A percentile compares a stretch with the other conserved stretches of the same genome.
Evolutionary conservation across 2,888 invertebrate species (phyloP).

Genomic region (Trichopria drosophilae): DNA sequence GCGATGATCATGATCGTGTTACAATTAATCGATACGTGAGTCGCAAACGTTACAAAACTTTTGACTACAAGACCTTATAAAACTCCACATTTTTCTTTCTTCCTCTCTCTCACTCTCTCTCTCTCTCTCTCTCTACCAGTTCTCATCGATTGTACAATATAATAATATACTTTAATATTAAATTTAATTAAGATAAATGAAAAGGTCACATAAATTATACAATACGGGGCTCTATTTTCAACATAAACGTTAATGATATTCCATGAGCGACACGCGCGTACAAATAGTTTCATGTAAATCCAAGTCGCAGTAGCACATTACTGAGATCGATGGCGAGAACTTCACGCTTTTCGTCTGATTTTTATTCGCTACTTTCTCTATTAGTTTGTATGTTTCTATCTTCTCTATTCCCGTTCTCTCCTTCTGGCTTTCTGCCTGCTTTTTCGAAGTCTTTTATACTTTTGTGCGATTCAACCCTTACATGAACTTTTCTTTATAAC

Average conservation of each 20-base stretch:
- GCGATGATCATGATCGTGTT: too few relatives aligned
- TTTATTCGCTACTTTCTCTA: conserved; percentile 5
- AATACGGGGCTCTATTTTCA: conserved; percentile 41
- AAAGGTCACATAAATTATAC: conserved; percentile 48
- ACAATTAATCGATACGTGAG: too few relatives aligned
- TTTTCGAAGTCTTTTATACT: too few relatives aligned
- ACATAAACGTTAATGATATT: conserved; percentile 43
- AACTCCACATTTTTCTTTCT: neutral
- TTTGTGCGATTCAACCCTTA: too few relatives aligned
- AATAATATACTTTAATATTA: conserved; percentile 43
- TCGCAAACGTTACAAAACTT: too few relatives aligned
- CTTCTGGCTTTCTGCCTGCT: conserved; percentile 13
- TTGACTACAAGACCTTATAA: too few relatives aligned
- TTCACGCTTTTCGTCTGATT: conserved; percentile 31
- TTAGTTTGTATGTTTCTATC: conserved; percentile 12
- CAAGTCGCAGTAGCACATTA: conserved; percentile 49
- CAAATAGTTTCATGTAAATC: conserved; percentile 36
- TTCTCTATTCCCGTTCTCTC: neutral
- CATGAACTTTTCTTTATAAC: too few relatives aligned
- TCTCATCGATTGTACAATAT: conserved; percentile 11
- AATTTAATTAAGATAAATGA: conserved; percentile 42
- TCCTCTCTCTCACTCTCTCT: conserved; percentile 13
- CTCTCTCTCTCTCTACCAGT: neutral
- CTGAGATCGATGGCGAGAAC: conserved; percentile 52
- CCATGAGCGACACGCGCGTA: conserved; percentile 36